A percentile compares a stretch with the other conserved stretches of the same genome.
Conservation (phyloP, 1,140 invertebrate genomes). For the Lepidostoma basale region DNA sequence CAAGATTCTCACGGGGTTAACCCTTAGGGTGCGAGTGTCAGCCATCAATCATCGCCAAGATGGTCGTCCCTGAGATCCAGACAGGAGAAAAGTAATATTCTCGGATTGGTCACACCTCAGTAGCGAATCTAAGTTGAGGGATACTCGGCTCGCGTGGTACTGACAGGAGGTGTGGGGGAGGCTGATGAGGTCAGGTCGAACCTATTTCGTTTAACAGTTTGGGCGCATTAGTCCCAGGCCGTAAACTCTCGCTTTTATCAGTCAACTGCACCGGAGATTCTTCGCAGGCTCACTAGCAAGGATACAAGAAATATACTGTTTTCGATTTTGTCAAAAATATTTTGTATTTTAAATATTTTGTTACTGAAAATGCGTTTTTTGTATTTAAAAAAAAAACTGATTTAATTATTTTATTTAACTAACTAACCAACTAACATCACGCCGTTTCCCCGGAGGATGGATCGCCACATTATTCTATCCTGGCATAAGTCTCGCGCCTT, state of each 20-base stretch:
- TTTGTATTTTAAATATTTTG: too few species aligned
- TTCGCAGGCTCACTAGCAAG: too few species aligned
- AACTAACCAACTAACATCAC: too few species aligned
- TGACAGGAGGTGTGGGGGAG: neutral
- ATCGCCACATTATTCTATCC: too few species aligned
- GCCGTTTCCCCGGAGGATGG: too few species aligned
- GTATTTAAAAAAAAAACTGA: too few species aligned
- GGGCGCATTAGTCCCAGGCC: conserved; percentile 9
- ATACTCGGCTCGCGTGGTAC: neutral
- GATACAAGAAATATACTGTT: too few species aligned
- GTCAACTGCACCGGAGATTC: neutral
- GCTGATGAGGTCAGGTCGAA: neutral
- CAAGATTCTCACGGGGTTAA: neutral
- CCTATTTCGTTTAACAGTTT: conserved; percentile 17
- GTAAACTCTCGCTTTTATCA: neutral
- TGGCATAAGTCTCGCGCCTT: too few species aligned
- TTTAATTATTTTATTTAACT: too few species aligned
- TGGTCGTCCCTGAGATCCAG: neutral
- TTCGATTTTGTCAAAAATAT: too few species aligned
- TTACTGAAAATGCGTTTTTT: too few species aligned
- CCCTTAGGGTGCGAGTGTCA: neutral
- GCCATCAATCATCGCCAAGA: neutral
- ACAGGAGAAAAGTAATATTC: conserved; percentile 12
- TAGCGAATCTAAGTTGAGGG: neutral
- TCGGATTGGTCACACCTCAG: conserved; percentile 5